Percentiles rank a stretch among this genome's conserved stretches.
Evolutionary conservation across 2,113 vertebrate genomes (phyloP).

Genomic region (Microcebus lehilahytsara): DNA sequence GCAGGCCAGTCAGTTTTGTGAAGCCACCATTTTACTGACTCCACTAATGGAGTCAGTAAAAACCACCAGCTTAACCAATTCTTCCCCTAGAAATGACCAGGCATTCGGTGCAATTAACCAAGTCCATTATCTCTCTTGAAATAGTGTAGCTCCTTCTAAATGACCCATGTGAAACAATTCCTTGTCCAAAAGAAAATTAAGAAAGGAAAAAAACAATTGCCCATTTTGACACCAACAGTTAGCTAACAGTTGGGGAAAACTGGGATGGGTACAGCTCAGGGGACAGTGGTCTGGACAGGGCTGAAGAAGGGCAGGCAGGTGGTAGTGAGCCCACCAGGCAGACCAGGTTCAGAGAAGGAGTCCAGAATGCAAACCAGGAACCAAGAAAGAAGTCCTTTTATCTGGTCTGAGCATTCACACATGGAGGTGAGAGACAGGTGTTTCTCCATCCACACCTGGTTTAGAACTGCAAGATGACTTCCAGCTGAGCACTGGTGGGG

Average conservation of each 20-base stretch:
- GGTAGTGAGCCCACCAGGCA: neutral
- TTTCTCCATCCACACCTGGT: neutral
- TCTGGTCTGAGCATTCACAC: neutral
- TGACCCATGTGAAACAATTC: neutral
- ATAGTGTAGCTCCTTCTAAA: neutral
- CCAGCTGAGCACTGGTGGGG: neutral
- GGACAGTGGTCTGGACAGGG: neutral
- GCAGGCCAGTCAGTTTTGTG: neutral
- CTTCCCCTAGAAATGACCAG: neutral
- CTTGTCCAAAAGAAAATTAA: constrained; percentile 19
- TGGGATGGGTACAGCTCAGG: neutral
- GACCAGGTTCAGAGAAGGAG: neutral
- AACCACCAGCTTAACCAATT: neutral
- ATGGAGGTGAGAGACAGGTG: rapidly evolving
- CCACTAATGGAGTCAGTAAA: neutral
- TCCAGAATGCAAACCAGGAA: neutral
- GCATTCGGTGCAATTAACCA: neutral
- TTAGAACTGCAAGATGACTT: neutral
- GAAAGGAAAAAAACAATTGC: neutral
- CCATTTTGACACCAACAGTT: neutral
- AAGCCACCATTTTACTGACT: neutral
- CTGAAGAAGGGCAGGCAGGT: neutral
- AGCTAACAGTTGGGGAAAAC: neutral
- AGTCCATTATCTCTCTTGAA: neutral
- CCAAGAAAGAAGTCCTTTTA: neutral